Evolutionary conservation across 1,140 invertebrate species (phyloP).

Genomic region (Ericerus pela): DNA sequence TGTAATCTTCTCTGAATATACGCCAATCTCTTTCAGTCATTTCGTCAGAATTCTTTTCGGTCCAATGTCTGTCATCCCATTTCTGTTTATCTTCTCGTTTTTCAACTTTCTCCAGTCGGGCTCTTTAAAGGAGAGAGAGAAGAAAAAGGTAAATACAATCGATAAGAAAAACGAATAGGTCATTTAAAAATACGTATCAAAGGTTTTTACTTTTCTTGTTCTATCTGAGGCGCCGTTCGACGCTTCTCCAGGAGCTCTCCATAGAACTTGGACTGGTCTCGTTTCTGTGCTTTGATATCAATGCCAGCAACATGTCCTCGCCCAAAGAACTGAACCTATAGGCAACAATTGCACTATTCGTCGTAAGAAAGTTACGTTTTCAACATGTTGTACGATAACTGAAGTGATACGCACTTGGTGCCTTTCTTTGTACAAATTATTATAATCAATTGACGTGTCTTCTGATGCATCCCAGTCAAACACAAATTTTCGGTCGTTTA

Average conservation of each 20-base stretch:
- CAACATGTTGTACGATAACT: background rate
- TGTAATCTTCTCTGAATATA: slow-evolving; percentile 99
- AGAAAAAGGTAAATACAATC: slow-evolving; percentile 10
- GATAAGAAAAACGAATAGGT: background rate
- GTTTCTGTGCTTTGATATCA: slow-evolving; percentile 92
- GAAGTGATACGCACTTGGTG: slow-evolving; percentile 49
- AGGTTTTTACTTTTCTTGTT: slow-evolving; percentile 70
- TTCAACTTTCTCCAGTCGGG: slow-evolving; percentile 83
- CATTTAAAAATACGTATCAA: background rate
- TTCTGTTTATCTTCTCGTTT: slow-evolving; percentile 95
- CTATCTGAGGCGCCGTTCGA: slow-evolving; percentile 90
- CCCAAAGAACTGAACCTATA: slow-evolving; percentile 82
- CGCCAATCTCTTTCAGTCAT: slow-evolving; percentile 99
- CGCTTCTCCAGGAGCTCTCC: slow-evolving; percentile 88
- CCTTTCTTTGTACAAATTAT: slow-evolving; percentile 87
- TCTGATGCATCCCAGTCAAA: slow-evolving; percentile 99
- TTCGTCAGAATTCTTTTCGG: slow-evolving; percentile 80
- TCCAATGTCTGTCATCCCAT: slow-evolving; percentile 99
- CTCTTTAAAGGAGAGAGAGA: slow-evolving; percentile 32
- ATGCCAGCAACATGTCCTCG: slow-evolving; percentile 95
- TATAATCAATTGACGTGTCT: slow-evolving; percentile 96
- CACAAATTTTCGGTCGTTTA: slow-evolving; percentile 98
- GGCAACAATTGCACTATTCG: background rate
- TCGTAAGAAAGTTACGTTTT: background rate
- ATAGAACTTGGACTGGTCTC: slow-evolving; percentile 96